These are phyloP conservation scores for Cynaeus angustus DNA, from an alignment of 2,888 invertebrate genomes.

Conservation along the genomic window DNA sequence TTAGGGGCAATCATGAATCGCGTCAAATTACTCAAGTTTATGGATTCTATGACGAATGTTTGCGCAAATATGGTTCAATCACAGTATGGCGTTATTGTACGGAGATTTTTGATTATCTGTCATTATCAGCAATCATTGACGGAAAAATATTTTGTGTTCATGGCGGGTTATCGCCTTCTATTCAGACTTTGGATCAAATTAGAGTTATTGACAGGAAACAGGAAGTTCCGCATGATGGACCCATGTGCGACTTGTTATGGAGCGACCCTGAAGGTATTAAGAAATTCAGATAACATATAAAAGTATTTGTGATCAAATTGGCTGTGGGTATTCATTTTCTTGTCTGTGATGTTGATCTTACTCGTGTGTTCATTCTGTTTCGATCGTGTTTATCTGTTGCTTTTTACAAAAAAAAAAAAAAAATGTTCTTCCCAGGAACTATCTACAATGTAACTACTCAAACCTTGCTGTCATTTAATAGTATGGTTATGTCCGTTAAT, in stretches of 20 bases:
- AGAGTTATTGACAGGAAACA: conserved; percentile 99
- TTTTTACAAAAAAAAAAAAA: too few relatives aligned
- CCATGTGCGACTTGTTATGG: conserved; percentile 99
- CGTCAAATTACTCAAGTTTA: conserved; percentile 99
- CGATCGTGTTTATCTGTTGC: too few relatives aligned
- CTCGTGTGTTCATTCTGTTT: too few relatives aligned
- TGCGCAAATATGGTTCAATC: conserved; percentile 98
- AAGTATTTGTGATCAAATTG: too few relatives aligned
- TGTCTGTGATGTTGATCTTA: too few relatives aligned
- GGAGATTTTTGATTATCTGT: conserved; percentile 98
- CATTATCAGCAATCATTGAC: conserved; percentile 97
- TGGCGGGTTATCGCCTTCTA: conserved; percentile 98
- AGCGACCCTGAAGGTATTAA: conserved; percentile 98
- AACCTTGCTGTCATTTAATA: too few relatives aligned
- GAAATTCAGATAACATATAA: too few relatives aligned
- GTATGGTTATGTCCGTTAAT: too few relatives aligned
- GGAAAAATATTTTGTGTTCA: conserved; percentile 95
- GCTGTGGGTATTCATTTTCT: too few relatives aligned
- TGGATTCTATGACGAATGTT: conserved; percentile 99
- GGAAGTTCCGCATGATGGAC: conserved; percentile 98
- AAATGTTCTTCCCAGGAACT: too few relatives aligned
- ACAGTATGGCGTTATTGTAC: conserved; percentile 99
- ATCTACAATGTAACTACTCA: too few relatives aligned
- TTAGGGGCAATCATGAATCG: conserved; percentile 99
- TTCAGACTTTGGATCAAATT: conserved; percentile 98